A percentile compares a stretch with the other conserved stretches of the same genome.
phyloP scores from a whole-genome alignment of 2,888 invertebrate species.

The Salticus scenicus region DNA sequence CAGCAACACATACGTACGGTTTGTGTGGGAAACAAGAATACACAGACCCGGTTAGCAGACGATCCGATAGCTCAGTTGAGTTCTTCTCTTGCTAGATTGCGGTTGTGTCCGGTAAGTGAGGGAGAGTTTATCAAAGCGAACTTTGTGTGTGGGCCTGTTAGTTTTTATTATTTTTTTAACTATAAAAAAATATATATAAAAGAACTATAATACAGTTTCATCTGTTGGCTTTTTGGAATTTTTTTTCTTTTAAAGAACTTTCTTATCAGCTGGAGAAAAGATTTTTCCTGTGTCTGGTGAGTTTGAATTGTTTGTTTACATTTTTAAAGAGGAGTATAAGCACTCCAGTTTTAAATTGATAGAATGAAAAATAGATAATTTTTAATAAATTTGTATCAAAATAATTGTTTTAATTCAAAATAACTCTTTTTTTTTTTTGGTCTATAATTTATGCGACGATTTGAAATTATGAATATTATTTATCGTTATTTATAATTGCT shows the following conservation, averaged over 20 bases:
- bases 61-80: neutral
- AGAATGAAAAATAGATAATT: too few relatives aligned
- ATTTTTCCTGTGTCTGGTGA: neutral
- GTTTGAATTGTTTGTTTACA: neutral
- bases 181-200: too few relatives aligned
- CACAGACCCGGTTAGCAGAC: neutral
- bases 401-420: too few relatives aligned
- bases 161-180: too few relatives aligned
- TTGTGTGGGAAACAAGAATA: constrained; percentile 14
- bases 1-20: neutral
- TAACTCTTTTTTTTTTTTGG: too few relatives aligned
- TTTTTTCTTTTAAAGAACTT: neutral
- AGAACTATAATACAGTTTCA: neutral
- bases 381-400: too few relatives aligned
- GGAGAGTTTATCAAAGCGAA: neutral
- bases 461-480: too few relatives aligned
- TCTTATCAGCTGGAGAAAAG: neutral
- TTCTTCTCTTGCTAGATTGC: neutral
- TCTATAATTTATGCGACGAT: too few relatives aligned
- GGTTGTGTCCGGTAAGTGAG: neutral
- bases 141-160: constrained; percentile 2
- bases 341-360: too few relatives aligned
- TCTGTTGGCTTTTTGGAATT: neutral
- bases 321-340: too few relatives aligned
- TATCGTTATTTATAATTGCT: too few relatives aligned